Base-by-base conservation (phyloP, 2,888 invertebrate genomes). In the Orthosia cruda region DNA sequence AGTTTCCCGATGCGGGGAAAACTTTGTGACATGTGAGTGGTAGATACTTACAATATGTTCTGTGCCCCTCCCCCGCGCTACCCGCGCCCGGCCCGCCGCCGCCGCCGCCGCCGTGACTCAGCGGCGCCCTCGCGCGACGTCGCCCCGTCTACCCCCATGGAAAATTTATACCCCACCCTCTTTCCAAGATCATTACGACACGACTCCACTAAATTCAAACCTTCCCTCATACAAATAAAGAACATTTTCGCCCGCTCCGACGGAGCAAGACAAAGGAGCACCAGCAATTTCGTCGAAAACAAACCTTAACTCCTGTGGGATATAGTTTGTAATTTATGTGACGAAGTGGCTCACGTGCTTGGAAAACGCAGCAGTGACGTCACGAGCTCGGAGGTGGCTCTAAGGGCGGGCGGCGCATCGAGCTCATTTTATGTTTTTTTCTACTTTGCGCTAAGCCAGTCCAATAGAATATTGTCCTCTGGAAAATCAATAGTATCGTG, bases 141-240 rank as follows among this genome's bases (percentile, higher is more conserved):
- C 96, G 96, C 96, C 95, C 95, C 96, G 96, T 96, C 96, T 96
- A 93, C 96, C 96, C 94, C 96, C 96, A 95, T 96, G 92, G 93
- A 96, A 96, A 96, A 96, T 96, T 96, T 96, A 96, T 96, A 96
- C 95, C 95, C 96, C 95, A 95, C 96, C 96, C 96, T 94, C 94
- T 92, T 89, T 89, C 93, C 92, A 95, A 96, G 96, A 95, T 95
- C 94, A 95, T 96, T 94, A 94, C 91, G 86, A 86, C 80, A 81
- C 88, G 69, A 62, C 80, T 86, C 80, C 49, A 73, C 88, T 71
- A 91, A 94, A 94, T 83, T 91, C 89, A 89, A 92, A 92, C 94
- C 93, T 89, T 94, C 90, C 77, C 26, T 65, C 87, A 66, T 75
- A 77, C 83, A 81, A 86, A 91, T 92, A 96, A 88, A 91, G 92